These are phyloP conservation scores for Melolontha melolontha DNA, from an alignment of 2,888 invertebrate genomes.

Conservation along the genomic window DNA sequence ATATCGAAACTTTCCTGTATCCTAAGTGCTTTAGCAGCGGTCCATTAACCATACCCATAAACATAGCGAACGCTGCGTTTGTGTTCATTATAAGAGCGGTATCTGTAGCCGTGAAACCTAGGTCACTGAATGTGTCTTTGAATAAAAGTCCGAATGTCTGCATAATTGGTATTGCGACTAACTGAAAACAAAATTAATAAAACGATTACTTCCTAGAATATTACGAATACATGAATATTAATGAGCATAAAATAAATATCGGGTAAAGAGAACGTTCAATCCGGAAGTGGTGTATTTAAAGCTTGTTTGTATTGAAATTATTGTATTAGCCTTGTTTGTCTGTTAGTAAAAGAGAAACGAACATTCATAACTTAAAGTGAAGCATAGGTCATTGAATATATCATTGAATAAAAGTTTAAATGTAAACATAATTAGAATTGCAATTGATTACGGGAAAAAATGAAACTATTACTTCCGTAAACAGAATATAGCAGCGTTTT, in stretches of 20 bases:
- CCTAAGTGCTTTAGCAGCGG: slow-evolving; percentile 73
- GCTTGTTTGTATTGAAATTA: no score
- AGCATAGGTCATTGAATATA: no score
- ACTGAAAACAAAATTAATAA: slow-evolving; percentile 52
- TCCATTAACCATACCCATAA: slow-evolving; percentile 75
- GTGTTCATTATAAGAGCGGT: slow-evolving; percentile 74
- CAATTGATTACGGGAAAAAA: no score
- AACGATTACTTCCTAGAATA: background rate
- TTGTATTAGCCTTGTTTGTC: no score
- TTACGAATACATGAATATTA: background rate
- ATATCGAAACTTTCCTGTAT: slow-evolving; percentile 74
- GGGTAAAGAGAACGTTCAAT: no score
- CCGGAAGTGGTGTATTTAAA: no score
- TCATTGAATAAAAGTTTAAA: no score
- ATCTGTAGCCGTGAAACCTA: slow-evolving; percentile 72
- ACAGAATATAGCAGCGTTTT: no score
- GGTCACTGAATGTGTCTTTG: slow-evolving; percentile 71
- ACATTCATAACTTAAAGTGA: no score
- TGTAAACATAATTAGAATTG: no score
- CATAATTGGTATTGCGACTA: slow-evolving; percentile 64
- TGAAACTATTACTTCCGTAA: no score
- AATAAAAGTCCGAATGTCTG: slow-evolving; percentile 77
- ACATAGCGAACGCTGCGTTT: slow-evolving; percentile 77
- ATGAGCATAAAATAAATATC: background rate
- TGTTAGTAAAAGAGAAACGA: no score